Conservation (phyloP, 2,797 vertebrate species). For the Falco berigora region DNA sequence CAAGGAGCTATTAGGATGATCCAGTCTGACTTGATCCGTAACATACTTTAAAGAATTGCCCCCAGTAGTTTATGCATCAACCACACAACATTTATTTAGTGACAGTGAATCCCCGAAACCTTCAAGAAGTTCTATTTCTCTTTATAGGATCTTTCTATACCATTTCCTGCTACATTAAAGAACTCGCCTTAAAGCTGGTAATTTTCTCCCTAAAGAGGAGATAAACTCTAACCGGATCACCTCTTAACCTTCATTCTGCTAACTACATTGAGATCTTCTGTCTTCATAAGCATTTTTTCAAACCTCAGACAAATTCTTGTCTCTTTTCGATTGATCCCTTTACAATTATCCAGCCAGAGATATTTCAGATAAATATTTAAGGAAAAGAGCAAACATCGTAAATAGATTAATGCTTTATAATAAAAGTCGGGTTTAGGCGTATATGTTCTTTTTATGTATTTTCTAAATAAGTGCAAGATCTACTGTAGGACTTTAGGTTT, state of each 20-base stretch:
- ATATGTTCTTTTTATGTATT: background rate
- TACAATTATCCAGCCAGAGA: background rate
- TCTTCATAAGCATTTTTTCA: background rate
- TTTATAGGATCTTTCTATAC: background rate
- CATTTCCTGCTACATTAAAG: background rate
- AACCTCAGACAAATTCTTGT: background rate
- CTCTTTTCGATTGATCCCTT: background rate
- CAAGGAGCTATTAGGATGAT: background rate
- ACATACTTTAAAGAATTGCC: background rate
- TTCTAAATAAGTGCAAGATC: background rate
- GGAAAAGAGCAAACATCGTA: background rate
- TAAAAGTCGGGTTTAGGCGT: background rate
- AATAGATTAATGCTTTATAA: background rate
- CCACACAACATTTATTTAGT: background rate
- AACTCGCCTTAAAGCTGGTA: background rate
- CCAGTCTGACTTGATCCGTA: background rate
- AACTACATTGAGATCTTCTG: background rate
- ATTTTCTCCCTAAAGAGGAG: background rate
- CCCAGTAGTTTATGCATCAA: conserved; percentile 20
- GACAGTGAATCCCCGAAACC: background rate
- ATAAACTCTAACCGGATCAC: background rate
- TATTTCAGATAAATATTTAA: background rate
- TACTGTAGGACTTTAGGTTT: background rate
- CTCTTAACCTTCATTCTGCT: background rate
- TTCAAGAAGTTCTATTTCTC: background rate